A percentile compares a stretch with the other conserved stretches of the same genome.
These are phyloP conservation scores for Forpus xanthops DNA, from an alignment of 2,797 vertebrate genomes.

Conservation along the genomic window DNA sequence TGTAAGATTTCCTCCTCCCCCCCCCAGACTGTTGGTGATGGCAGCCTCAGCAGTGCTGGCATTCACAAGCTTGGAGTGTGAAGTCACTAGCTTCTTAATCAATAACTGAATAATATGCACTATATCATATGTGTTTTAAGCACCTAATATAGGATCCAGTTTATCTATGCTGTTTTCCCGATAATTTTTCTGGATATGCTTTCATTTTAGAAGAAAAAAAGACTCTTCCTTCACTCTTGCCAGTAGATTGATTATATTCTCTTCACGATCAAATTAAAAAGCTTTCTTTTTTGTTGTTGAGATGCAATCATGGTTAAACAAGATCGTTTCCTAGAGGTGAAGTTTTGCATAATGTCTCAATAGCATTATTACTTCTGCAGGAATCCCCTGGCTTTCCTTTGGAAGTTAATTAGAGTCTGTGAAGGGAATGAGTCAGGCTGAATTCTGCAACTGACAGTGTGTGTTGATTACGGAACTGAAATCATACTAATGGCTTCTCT, in stretches of 20 bases:
- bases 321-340: constrained; percentile 29
- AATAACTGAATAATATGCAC: not conserved
- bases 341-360: constrained; percentile 24
- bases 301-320: not conserved
- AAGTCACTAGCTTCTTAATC: not conserved
- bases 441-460: not conserved
- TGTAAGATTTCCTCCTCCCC: not conserved
- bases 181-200: not conserved
- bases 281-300: constrained; percentile 18
- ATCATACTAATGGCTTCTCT: constrained; percentile 28
- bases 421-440: constrained; percentile 35
- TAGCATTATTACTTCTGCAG: not conserved
- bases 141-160: not conserved
- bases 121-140: not conserved
- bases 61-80: not conserved
- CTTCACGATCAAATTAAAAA: not conserved
- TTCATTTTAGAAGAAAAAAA: not conserved
- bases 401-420: constrained; percentile 54
- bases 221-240: not conserved
- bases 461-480: constrained; percentile 44
- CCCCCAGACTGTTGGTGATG: not conserved
- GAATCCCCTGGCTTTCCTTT: constrained; percentile 37
- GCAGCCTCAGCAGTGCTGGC: not conserved
- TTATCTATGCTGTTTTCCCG: not conserved
- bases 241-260: not conserved